Evolutionary conservation across 2,888 invertebrate genomes (phyloP).

Genomic region (Abscondita cerata): DNA sequence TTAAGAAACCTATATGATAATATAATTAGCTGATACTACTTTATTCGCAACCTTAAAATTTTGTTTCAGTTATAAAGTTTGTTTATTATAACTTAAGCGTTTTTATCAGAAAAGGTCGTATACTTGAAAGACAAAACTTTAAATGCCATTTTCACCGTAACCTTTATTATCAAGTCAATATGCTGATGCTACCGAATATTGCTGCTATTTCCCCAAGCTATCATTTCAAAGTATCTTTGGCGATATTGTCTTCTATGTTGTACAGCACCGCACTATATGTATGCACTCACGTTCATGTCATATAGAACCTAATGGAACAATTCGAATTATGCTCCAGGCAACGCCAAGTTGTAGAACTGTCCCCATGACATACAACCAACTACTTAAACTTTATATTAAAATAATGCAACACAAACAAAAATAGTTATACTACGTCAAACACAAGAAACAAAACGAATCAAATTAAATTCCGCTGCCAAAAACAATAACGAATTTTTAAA

Average conservation of each 20-base stretch:
- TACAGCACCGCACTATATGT: constrained; percentile 20
- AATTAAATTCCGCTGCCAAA: too few relatives aligned
- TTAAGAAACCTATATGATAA: too few relatives aligned
- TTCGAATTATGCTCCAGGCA: constrained; percentile 14
- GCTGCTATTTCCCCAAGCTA: constrained; percentile 29
- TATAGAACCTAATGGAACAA: constrained; percentile 23
- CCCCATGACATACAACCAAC: constrained; percentile 11
- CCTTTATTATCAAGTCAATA: constrained; percentile 32
- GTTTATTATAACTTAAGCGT: too few relatives aligned
- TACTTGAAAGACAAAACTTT: constrained; percentile 17
- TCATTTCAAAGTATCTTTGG: constrained; percentile 31
- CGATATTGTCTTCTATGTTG: constrained; percentile 29
- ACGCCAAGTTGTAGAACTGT: constrained; percentile 17
- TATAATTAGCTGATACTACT: too few relatives aligned
- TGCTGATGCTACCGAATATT: constrained; percentile 26
- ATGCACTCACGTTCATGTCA: constrained; percentile 16
- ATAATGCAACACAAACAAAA: not conserved
- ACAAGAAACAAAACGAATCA: too few relatives aligned
- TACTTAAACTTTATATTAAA: constrained; percentile 8
- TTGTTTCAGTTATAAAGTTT: too few relatives aligned
- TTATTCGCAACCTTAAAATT: too few relatives aligned
- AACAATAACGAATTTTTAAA: too few relatives aligned
- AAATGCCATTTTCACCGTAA: constrained; percentile 21
- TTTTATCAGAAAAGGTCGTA: too few relatives aligned
- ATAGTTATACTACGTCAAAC: too few relatives aligned